A percentile compares a stretch with the other conserved stretches of the same genome.
Evolutionary conservation across 1,140 invertebrate genomes (phyloP).

Genomic region (Colletes latitarsis): DNA sequence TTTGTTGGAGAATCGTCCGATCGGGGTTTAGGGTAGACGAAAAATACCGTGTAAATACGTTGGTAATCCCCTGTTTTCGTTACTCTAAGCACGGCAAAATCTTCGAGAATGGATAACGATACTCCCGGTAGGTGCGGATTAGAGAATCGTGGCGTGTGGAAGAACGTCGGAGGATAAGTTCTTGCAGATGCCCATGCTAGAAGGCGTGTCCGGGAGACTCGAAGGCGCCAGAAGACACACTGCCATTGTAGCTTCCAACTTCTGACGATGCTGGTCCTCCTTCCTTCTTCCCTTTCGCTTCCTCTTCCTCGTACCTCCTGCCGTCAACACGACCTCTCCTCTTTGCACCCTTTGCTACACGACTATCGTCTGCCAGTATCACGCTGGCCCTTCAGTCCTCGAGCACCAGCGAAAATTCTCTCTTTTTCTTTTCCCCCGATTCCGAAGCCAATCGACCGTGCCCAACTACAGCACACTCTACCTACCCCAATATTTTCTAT

Average conservation of each 20-base stretch:
- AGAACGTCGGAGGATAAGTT: constrained; percentile 58
- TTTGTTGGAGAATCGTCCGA: too few species aligned
- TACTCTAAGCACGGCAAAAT: constrained; percentile 5
- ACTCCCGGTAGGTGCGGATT: constrained; percentile 58
- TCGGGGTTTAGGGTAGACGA: too few species aligned
- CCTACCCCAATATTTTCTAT: constrained; percentile 18
- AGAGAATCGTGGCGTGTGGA: constrained; percentile 66
- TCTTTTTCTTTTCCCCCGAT: constrained; percentile 37
- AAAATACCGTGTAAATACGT: constrained; percentile 26
- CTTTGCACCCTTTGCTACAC: constrained; percentile 12
- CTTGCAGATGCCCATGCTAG: constrained; percentile 55
- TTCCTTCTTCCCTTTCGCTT: constrained; percentile 38
- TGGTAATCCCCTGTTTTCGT: constrained; percentile 40
- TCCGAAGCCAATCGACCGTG: constrained; percentile 36
- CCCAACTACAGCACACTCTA: neutral
- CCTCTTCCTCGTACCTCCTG: constrained; percentile 39
- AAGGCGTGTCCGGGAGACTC: constrained; percentile 71
- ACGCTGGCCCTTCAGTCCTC: constrained; percentile 36
- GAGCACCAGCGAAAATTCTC: constrained; percentile 8
- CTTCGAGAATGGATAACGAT: constrained; percentile 43
- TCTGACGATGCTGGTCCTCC: constrained; percentile 47
- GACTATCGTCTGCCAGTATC: constrained; percentile 55
- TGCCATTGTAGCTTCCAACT: constrained; percentile 69
- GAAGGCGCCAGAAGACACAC: constrained; percentile 74
- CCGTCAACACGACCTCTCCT: constrained; percentile 19